Conservation (phyloP, 2,888 invertebrate genomes). For the Priocnemis perturbator region DNA sequence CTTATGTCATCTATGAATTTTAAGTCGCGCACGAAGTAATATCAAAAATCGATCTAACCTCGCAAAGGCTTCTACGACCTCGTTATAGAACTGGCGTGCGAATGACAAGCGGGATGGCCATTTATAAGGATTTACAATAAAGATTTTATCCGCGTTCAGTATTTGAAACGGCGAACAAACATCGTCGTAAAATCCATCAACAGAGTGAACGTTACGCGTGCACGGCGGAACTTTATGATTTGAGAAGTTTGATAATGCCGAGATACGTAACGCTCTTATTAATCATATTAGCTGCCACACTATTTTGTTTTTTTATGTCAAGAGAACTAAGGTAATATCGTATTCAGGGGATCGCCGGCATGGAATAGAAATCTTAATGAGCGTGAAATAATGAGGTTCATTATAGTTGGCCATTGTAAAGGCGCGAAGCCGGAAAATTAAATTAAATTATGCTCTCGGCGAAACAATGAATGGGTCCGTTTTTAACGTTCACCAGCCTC, state of each 20-base stretch:
- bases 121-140: background rate
- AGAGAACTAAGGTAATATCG: too few relatives aligned
- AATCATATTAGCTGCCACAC: background rate
- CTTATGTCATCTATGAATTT: too few relatives aligned
- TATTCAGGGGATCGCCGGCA: too few relatives aligned
- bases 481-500: too few relatives aligned
- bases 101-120: background rate
- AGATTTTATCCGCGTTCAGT: too few relatives aligned
- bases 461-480: too few relatives aligned
- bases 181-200: background rate
- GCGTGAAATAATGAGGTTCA: too few relatives aligned
- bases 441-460: background rate
- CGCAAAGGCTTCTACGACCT: conserved; percentile 1
- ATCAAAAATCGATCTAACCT: background rate
- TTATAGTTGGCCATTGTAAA: too few relatives aligned
- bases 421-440: conserved; percentile 15
- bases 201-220: background rate
- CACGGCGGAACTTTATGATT: too few relatives aligned
- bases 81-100: background rate
- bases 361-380: too few relatives aligned
- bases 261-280: background rate
- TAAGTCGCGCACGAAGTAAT: background rate
- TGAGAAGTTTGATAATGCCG: background rate
- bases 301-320: background rate
- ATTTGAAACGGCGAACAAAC: too few relatives aligned